These are phyloP conservation scores for Papilio polytes DNA, from an alignment of 1,140 invertebrate species.

Conservation along the genomic window DNA sequence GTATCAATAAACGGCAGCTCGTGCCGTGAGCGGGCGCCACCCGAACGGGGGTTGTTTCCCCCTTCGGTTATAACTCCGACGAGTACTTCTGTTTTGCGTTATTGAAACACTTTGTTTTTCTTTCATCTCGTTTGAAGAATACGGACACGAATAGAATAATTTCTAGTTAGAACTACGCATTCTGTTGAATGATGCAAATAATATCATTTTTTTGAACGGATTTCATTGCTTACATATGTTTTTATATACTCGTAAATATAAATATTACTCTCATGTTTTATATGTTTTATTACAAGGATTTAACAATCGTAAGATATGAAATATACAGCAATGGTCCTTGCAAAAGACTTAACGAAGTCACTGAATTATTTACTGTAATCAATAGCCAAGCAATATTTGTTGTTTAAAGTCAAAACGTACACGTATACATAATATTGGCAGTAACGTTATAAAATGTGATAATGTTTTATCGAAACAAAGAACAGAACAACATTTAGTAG, in stretches of 20 bases:
- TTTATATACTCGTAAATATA: no score
- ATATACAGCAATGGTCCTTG: no score
- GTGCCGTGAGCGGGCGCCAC: conserved; percentile 41
- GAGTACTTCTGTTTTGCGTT: conserved; percentile 78
- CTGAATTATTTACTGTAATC: no score
- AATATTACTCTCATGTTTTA: no score
- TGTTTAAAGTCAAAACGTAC: not conserved
- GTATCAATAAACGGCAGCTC: conserved; percentile 48
- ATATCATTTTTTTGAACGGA: conserved; percentile 22
- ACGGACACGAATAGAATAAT: conserved; percentile 48
- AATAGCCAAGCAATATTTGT: not conserved
- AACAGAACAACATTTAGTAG: conserved; percentile 30
- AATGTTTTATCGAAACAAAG: conserved; percentile 21
- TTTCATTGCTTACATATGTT: not conserved
- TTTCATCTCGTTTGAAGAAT: conserved; percentile 71
- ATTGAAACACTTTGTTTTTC: conserved; percentile 80
- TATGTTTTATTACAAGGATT: no score
- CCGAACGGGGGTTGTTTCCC: conserved; percentile 42
- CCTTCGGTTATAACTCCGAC: conserved; percentile 59
- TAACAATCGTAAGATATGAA: not conserved
- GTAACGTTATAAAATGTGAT: not conserved
- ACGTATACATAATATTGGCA: not conserved
- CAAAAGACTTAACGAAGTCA: no score
- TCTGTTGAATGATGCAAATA: conserved; percentile 37
- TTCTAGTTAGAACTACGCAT: conserved; percentile 3